Evolutionary conservation across 2,888 invertebrate genomes (phyloP).

Genomic region (Slavum lentiscoides): DNA sequence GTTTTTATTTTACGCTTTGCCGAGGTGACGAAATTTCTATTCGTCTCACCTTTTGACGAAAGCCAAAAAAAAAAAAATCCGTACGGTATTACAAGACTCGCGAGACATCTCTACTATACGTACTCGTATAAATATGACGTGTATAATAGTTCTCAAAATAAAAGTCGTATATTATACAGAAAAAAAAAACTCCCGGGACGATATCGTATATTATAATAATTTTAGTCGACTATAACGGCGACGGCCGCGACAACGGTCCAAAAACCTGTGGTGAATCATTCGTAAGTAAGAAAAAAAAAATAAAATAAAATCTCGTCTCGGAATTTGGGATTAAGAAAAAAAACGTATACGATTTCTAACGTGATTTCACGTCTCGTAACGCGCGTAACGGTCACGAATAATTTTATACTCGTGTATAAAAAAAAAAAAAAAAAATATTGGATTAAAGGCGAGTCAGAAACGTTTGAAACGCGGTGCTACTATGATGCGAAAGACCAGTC

Average conservation of each 20-base stretch:
- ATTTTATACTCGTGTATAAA: no score
- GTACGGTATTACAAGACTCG: background rate
- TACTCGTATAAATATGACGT: background rate
- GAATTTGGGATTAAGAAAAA: no score
- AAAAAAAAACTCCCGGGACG: no score
- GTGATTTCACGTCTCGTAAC: no score
- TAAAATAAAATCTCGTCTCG: no score
- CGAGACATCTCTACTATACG: background rate
- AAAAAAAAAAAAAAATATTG: no score
- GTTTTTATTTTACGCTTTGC: background rate
- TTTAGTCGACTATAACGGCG: no score
- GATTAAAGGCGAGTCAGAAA: no score
- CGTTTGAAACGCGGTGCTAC: no score
- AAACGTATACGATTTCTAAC: no score
- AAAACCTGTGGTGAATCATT: background rate
- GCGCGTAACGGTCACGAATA: no score
- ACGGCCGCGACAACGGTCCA: background rate
- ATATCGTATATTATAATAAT: background rate
- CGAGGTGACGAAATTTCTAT: constrained; percentile 26
- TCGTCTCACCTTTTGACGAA: constrained; percentile 6
- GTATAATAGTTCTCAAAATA: constrained; percentile 16
- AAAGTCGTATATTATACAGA: background rate
- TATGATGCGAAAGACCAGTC: no score
- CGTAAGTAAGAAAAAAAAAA: background rate
- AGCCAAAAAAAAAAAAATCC: background rate